These are phyloP conservation scores for Potamilus streckersoni DNA, from an alignment of 1,140 invertebrate species.

Conservation along the genomic window DNA sequence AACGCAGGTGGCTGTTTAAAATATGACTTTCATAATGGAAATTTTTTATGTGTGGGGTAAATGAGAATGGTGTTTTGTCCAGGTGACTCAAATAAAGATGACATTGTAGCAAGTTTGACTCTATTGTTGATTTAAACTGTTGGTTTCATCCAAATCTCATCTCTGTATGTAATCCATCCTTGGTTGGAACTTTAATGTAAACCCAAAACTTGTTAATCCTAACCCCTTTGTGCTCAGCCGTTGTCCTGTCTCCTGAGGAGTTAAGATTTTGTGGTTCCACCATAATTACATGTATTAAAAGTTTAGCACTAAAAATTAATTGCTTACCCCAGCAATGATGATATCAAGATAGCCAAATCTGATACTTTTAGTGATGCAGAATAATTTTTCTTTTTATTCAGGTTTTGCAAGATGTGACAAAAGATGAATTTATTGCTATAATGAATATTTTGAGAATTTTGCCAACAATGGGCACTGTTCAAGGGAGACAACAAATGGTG, in stretches of 20 bases:
- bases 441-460: slow-evolving; percentile 87
- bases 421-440: slow-evolving; percentile 90
- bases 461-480: slow-evolving; percentile 81
- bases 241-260: not conserved
- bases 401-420: slow-evolving; percentile 80
- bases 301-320: not conserved
- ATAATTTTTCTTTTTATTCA: slow-evolving; percentile 59
- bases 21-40: no score
- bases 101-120: not conserved
- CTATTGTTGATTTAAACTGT: not conserved
- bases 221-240: not conserved
- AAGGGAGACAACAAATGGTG: slow-evolving; percentile 87
- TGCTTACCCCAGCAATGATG: not conserved
- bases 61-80: no score
- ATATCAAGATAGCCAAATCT: not conserved
- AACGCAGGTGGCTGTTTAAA: no score
- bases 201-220: no score
- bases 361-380: not conserved
- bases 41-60: no score
- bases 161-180: no score
- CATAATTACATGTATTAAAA: not conserved
- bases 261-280: not conserved
- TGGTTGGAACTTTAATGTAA: no score
- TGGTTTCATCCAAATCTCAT: not conserved
- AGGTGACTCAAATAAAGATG: not conserved